Evolutionary conservation across 1,140 invertebrate genomes (phyloP).

Genomic region (Glossosoma conforme): DNA sequence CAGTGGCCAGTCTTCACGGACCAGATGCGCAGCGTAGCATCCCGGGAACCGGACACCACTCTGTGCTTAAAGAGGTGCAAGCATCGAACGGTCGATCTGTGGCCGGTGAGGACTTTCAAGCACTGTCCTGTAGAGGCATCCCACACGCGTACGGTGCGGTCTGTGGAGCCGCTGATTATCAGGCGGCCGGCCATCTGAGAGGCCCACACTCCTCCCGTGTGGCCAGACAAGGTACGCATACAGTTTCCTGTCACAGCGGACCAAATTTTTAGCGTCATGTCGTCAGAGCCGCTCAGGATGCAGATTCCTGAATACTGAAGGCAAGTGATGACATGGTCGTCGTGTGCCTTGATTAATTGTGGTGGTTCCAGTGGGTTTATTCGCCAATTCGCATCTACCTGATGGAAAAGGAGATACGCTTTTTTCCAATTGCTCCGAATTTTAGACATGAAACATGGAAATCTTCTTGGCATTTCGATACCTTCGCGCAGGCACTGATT

Average conservation of each 20-base stretch:
- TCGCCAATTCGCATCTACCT: constrained; percentile 90
- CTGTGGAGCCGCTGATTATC: constrained; percentile 95
- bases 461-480: constrained; percentile 44
- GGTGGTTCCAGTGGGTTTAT: constrained; percentile 68
- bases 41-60: constrained; percentile 95
- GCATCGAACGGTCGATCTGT: constrained; percentile 96
- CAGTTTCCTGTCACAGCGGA: constrained; percentile 88
- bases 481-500: constrained; percentile 82
- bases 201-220: constrained; percentile 98
- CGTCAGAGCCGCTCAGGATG: constrained; percentile 93
- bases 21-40: constrained; percentile 94
- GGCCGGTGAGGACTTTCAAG: constrained; percentile 89
- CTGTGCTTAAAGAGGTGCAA: constrained; percentile 92
- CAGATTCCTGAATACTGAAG: constrained; percentile 87
- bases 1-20: constrained; percentile 89
- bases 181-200: constrained; percentile 91
- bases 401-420: constrained; percentile 80
- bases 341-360: constrained; percentile 87
- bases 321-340: constrained; percentile 96
- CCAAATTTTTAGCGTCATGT: constrained; percentile 96
- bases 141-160: constrained; percentile 95
- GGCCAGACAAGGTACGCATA: constrained; percentile 85
- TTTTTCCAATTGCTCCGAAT: constrained; percentile 61
- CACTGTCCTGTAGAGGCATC: constrained; percentile 90
- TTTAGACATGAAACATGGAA: constrained; percentile 37